Percentiles rank a stretch among this genome's conserved stretches.
Evolutionary conservation across 2,113 vertebrate genomes (phyloP).

Genomic region (Pavo muticus): DNA sequence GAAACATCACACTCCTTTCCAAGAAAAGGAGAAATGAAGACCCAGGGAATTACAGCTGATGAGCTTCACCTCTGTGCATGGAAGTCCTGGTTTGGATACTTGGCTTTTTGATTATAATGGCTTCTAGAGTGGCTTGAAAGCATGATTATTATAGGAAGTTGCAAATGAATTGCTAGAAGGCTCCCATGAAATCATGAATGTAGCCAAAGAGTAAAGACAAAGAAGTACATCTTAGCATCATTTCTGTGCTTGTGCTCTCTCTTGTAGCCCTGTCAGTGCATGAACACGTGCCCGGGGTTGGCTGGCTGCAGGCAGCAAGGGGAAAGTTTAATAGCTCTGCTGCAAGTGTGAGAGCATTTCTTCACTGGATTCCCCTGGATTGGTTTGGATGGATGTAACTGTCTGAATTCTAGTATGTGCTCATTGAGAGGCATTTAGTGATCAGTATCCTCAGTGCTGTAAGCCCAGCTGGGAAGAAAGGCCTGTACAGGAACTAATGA

Average conservation of each 20-base stretch:
- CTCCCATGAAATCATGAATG: not conserved
- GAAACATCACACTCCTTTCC: too few relatives aligned
- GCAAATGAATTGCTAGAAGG: not conserved
- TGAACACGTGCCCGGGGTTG: not conserved
- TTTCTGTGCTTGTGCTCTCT: not conserved
- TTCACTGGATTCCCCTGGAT: slow-evolving; percentile 12
- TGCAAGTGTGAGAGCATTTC: slow-evolving; percentile 13
- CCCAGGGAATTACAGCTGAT: too few relatives aligned
- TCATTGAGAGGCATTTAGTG: slow-evolving; percentile 30
- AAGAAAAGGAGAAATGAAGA: too few relatives aligned
- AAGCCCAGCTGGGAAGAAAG: slow-evolving; percentile 32
- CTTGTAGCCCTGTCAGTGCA: not conserved
- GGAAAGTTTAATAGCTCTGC: not conserved
- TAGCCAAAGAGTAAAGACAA: not conserved
- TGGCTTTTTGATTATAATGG: not conserved
- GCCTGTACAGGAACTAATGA: slow-evolving; percentile 28
- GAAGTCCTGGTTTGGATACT: too few relatives aligned
- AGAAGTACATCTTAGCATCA: not conserved
- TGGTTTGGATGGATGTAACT: slow-evolving; percentile 26
- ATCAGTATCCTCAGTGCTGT: not conserved
- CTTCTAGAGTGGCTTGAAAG: not conserved
- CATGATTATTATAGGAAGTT: not conserved
- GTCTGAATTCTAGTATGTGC: slow-evolving; percentile 7
- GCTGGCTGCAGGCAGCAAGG: not conserved
- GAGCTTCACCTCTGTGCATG: too few relatives aligned